Percentiles rank a stretch among this genome's conserved stretches.
Conservation (phyloP, 2,888 invertebrate species). For the Rotaria socialis region DNA sequence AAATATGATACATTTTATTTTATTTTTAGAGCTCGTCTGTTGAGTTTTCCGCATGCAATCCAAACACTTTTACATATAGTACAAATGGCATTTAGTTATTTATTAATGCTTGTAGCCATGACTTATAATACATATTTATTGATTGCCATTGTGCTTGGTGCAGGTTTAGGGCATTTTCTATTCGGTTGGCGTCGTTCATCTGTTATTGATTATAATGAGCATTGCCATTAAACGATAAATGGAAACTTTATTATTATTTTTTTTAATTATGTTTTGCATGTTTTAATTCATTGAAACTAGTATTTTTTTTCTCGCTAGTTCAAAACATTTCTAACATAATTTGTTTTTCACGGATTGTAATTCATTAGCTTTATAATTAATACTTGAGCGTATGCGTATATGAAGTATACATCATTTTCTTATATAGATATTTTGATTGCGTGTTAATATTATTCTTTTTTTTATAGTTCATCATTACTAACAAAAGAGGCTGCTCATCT, state of each 20-base stretch:
- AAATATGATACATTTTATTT: neutral
- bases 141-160: conserved; percentile 78
- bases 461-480: too few relatives aligned
- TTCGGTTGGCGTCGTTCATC: conserved; percentile 82
- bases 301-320: too few relatives aligned
- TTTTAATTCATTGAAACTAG: too few relatives aligned
- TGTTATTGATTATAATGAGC: conserved; percentile 86
- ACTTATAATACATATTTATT: conserved; percentile 92
- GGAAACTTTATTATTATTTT: neutral
- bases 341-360: too few relatives aligned
- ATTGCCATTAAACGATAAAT: conserved; percentile 71
- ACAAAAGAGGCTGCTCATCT: too few relatives aligned
- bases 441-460: too few relatives aligned
- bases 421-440: too few relatives aligned
- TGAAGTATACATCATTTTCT: too few relatives aligned
- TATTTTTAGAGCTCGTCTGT: conserved; percentile 48
- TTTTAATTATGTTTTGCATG: too few relatives aligned
- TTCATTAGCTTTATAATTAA: too few relatives aligned
- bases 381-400: too few relatives aligned
- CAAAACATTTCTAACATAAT: too few relatives aligned
- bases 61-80: conserved; percentile 82
- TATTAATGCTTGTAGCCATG: conserved; percentile 93
- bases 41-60: conserved; percentile 73
- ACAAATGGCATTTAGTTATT: conserved; percentile 83
- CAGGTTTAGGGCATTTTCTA: conserved; percentile 83